Conservation (phyloP, 1,140 invertebrate genomes). For the Rhagoletis pomonella region DNA sequence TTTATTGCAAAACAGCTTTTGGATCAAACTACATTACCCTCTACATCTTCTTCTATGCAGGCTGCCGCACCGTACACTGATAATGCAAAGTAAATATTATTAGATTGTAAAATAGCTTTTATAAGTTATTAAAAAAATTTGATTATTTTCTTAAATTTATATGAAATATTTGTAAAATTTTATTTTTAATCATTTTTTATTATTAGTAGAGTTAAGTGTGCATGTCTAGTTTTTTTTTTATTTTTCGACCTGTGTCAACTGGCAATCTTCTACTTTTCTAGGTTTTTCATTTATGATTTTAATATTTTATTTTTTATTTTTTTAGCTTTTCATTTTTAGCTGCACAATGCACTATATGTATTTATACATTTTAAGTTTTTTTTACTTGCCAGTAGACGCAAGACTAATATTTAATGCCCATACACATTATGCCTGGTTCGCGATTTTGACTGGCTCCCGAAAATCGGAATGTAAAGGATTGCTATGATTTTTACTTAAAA, state of each 20-base stretch:
- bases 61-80: slow-evolving; percentile 74
- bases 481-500: neutral
- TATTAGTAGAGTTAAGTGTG: neutral
- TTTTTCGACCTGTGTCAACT: neutral
- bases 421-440: too few species aligned
- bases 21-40: slow-evolving; percentile 76
- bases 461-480: too few species aligned
- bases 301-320: neutral
- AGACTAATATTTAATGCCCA: neutral
- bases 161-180: neutral
- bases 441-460: too few species aligned
- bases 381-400: neutral
- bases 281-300: neutral
- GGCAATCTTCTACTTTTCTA: neutral
- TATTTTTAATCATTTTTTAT: neutral
- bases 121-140: slow-evolving; percentile 59
- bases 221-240: neutral
- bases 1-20: slow-evolving; percentile 76
- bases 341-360: slow-evolving; percentile 8
- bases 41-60: slow-evolving; percentile 74
- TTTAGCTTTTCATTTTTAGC: neutral
- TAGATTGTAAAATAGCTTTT: slow-evolving; percentile 62
- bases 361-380: neutral
- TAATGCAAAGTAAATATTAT: slow-evolving; percentile 78
- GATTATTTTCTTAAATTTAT: slow-evolving; percentile 27